Evolutionary conservation across 1,140 invertebrate genomes (phyloP), one percentile per base, ranked within the genome.

Genomic region (Contarinia nasturtii): DNA sequence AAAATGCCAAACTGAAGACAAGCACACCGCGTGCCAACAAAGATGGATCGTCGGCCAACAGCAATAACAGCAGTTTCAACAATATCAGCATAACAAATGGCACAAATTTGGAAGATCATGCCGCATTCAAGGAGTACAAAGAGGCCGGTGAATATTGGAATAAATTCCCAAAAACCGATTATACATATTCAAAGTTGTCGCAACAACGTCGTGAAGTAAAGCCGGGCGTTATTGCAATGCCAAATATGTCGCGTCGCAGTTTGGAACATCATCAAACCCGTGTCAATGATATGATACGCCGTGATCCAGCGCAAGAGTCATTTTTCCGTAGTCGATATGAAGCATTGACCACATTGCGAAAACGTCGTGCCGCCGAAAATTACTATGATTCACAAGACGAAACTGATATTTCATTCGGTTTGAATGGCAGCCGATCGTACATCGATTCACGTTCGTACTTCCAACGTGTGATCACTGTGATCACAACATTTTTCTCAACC

Each of bases 91-190:
- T 60, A 14, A 33, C 21, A 2, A 60, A 60, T 48, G 63, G 56
- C 33, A 48, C 46, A 12, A 62, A 55, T 42, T 17, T 50, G 1
- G 53, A 50, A 33, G 59, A 72, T 21, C 71, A 73, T 50, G 58
- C 71, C 50, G 70, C 71, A 11, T 74, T 68, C 51, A 57, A 68
- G 33, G 65, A 77, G 12, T 78, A 77, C 57, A 73, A 70, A 57
- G 67, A 70, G 58, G 73, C 74, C 27, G 71, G 71, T 45, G 72
- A 76, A 61, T 78, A 78, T 59, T 78, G 76, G 76, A 76, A 78
- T 57, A 78, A 78, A 57, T 83, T 80, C 54, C 80, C 81, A 5
- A 85, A 84, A 67, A 85, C 82, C 51, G 81, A 85, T 64, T 86
- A 82, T 61, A 85, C 82, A 5, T 86, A 86, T 62, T 84, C 81